Conservation (phyloP, 1,140 invertebrate species). For the Trichomalopsis sarcophagae region DNA sequence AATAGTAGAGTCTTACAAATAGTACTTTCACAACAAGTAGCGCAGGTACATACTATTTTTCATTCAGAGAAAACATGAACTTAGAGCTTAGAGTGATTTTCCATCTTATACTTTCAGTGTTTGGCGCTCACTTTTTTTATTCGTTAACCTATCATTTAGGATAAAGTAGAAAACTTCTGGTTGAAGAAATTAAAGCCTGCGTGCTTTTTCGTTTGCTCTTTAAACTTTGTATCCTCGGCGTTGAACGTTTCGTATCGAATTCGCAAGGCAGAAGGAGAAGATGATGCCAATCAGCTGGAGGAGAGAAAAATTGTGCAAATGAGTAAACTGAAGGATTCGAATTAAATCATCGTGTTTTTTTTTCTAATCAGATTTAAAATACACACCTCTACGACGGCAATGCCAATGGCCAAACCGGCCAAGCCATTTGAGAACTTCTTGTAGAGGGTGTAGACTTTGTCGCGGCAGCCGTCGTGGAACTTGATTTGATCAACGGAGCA, state of each 20-base stretch:
- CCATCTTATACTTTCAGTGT: constrained; percentile 16
- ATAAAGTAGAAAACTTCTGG: constrained; percentile 32
- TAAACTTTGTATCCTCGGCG: constrained; percentile 76
- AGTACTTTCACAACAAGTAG: constrained; percentile 22
- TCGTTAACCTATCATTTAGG: constrained; percentile 26
- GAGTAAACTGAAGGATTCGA: not conserved
- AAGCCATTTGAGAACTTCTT: constrained; percentile 76
- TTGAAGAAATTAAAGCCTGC: constrained; percentile 14
- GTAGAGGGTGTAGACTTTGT: constrained; percentile 69
- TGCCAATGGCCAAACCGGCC: constrained; percentile 79
- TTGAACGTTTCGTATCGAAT: constrained; percentile 81
- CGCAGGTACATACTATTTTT: constrained; percentile 32
- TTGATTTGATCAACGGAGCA: not conserved
- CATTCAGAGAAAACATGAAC: constrained; percentile 28
- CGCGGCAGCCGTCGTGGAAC: constrained; percentile 72
- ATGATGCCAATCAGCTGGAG: constrained; percentile 86
- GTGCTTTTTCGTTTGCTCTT: constrained; percentile 27
- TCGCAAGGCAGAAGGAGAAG: constrained; percentile 89
- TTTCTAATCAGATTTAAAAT: not conserved
- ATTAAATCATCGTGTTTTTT: not conserved
- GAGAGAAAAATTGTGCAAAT: constrained; percentile 27
- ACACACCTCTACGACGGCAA: constrained; percentile 81
- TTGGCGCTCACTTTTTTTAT: constrained; percentile 16
- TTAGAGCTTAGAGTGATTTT: constrained; percentile 22
- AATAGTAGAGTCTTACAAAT: constrained; percentile 20